Conservation (phyloP, 2,113 vertebrate genomes). For the Microcebus ravelobensis region DNA sequence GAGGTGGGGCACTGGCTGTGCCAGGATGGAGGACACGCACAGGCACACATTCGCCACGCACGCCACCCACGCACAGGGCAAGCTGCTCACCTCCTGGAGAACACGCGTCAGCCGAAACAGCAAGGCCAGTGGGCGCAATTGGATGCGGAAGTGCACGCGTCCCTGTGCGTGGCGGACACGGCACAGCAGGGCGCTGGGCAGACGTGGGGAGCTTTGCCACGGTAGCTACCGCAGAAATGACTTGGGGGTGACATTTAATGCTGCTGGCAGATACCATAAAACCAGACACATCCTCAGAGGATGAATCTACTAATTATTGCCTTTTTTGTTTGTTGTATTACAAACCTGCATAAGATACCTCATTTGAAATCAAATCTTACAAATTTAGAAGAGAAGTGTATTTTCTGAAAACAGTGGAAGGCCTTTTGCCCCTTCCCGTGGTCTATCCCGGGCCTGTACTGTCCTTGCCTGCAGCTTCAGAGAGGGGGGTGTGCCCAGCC, state of each 20-base stretch:
- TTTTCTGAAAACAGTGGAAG: constrained; percentile 35
- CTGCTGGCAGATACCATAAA: constrained; percentile 52
- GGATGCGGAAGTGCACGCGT: constrained; percentile 12
- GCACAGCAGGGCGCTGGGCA: constrained; percentile 70
- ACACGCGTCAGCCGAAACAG: not conserved
- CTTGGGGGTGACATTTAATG: not conserved
- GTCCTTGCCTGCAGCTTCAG: constrained; percentile 61
- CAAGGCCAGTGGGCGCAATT: not conserved
- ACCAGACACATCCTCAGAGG: constrained; percentile 55
- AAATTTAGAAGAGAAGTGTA: constrained; percentile 57
- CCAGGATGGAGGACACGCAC: accelerated
- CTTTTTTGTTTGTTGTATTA: constrained; percentile 73
- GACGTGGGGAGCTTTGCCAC: constrained; percentile 68
- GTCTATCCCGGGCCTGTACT: constrained; percentile 11
- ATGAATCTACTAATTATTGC: constrained; percentile 59
- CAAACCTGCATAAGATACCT: constrained; percentile 81
- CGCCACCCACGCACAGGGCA: not conserved
- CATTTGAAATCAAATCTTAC: constrained; percentile 74
- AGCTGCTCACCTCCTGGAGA: not conserved
- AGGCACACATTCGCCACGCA: not conserved
- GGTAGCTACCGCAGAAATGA: constrained; percentile 66
- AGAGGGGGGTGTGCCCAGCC: not conserved
- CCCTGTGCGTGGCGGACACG: constrained; percentile 26
- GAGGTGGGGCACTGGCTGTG: not conserved
- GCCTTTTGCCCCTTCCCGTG: not conserved